Base-by-base conservation (phyloP, 2,888 invertebrate genomes). In the Hirtodrosophila cameraria region DNA sequence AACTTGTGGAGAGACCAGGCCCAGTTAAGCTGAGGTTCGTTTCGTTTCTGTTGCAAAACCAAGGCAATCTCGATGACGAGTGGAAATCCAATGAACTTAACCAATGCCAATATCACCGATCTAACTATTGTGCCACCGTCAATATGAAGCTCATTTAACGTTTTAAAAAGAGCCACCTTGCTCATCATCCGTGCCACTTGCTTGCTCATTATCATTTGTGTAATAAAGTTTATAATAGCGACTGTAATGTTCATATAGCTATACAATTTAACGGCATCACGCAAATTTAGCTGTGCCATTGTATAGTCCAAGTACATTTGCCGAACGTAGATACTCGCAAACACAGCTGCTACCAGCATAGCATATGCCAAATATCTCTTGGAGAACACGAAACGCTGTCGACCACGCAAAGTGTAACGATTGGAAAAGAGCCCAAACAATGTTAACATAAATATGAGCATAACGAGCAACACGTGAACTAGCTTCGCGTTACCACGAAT, bases 201-300 rank as follows among this genome's bases (percentile, higher is more conserved):
- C 2, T 62, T 70, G 16, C 63, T 60, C 16, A 59, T 69, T 0
- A 64, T 0, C 27, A 88, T 55, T 36, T 80, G 77, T 0, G 71
- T 71, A 0, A 86, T 3, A 18, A 75, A 90, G 35, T 79, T 85
- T 0, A 85, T 60, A 13, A 86, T 57, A 0, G 84, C 77, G 15
- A 84, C 83, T 0, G 72, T 48, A 2, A 88, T 78, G 52, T 88
- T 88, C 82, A 90, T 81, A 41, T 88, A 88, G 16, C 79, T 78
- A 25, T 86, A 88, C 0, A 90, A 33, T 28, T 85, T 85, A 2
- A 74, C 73, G 6, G 87, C 86, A 54, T 90, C 85, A 1, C 73
- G 75, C 5, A 89, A 54, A 54, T 88, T 75, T 0, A 90, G 61
- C 12, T 76, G 54, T 0, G 75, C 49, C 1, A 49, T 59, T 5